Conservation (phyloP, 2,888 invertebrate genomes). For the Xestoiulus laeticollis region DNA sequence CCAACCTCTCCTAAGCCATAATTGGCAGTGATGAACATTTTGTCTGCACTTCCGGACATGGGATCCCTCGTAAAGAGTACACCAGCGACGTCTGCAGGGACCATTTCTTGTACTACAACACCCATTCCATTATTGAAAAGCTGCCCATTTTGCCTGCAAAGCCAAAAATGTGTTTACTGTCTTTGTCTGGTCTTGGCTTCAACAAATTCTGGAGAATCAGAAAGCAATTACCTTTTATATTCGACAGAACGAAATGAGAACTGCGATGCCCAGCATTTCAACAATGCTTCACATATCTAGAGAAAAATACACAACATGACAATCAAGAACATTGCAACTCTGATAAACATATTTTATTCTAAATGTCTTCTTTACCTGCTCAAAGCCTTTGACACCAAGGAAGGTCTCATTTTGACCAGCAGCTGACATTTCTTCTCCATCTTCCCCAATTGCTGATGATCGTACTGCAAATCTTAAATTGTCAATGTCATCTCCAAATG, state of each 20-base stretch:
- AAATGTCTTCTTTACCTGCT: constrained; percentile 58
- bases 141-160: constrained; percentile 76
- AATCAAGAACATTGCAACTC: neutral
- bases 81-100: constrained; percentile 73
- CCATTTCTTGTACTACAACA: constrained; percentile 83
- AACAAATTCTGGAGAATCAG: neutral
- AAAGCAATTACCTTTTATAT: constrained; percentile 75
- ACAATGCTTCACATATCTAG: constrained; percentile 67
- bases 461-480: constrained; percentile 54
- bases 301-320: neutral
- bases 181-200: neutral
- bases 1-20: constrained; percentile 81
- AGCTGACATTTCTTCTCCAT: constrained; percentile 79
- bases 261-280: constrained; percentile 84
- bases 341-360: neutral
- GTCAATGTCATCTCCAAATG: constrained; percentile 50
- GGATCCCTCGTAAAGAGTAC: constrained; percentile 86
- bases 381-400: constrained; percentile 71
- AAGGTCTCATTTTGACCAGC: constrained; percentile 86
- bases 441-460: constrained; percentile 68
- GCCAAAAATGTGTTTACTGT: neutral
- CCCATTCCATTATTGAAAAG: constrained; percentile 75
- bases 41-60: constrained; percentile 73
- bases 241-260: constrained; percentile 79
- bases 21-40: constrained; percentile 79